Conservation (phyloP, 1,140 invertebrate genomes). For the Brachionus paranguensis region DNA sequence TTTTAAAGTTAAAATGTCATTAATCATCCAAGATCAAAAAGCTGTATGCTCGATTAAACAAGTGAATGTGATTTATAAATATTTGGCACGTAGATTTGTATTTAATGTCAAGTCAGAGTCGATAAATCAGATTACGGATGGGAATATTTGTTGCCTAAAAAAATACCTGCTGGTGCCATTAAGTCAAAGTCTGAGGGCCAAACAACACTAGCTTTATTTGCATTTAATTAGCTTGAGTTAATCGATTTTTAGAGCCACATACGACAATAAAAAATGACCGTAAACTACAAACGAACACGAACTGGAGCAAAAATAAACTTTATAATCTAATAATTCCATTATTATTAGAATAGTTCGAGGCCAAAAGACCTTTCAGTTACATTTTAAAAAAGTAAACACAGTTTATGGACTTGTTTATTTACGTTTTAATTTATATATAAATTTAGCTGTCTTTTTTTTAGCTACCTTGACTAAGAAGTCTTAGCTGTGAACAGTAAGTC, state of each 20-base stretch:
- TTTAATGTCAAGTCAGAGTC: background rate
- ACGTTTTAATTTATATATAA: background rate
- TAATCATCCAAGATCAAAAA: background rate
- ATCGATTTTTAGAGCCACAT: conserved; percentile 28
- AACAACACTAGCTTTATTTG: conserved; percentile 10
- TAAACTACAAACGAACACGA: conserved; percentile 24
- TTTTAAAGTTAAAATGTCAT: background rate
- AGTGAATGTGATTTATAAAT: conserved; percentile 24
- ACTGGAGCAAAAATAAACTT: conserved; percentile 26
- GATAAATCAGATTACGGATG: background rate
- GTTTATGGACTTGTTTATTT: background rate
- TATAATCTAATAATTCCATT: conserved; percentile 25
- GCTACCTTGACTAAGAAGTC: background rate
- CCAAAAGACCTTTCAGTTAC: background rate
- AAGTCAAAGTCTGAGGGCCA: background rate
- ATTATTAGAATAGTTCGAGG: background rate
- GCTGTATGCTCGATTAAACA: background rate
- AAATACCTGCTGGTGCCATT: conserved; percentile 17
- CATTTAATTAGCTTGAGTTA: conserved; percentile 7
- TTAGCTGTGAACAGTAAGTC: background rate
- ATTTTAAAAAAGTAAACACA: conserved; percentile 16
- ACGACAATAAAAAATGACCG: conserved; percentile 11
- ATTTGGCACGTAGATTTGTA: conserved; percentile 21
- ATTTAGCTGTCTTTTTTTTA: background rate
- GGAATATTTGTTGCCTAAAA: background rate